phyloP scores from a whole-genome alignment of 2,888 invertebrate species.

The Aphelenchoides bicaudatus region DNA sequence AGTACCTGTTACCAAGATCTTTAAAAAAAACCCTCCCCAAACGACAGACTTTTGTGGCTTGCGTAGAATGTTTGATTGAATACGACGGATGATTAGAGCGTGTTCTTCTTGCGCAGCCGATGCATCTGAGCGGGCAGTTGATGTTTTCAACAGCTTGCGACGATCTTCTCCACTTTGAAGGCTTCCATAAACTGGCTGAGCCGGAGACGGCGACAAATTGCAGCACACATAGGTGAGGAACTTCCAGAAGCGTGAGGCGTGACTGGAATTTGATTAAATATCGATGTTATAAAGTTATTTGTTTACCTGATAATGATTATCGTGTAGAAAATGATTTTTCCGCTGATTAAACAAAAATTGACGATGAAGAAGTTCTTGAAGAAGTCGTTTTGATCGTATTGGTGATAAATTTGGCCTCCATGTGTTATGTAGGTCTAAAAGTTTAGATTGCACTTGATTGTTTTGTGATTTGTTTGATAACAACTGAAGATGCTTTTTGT shows the following conservation, averaged over 20 bases:
- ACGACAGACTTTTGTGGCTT: background rate
- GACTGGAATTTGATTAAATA: background rate
- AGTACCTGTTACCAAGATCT: no score
- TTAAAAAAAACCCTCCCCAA: background rate
- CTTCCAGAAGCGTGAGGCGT: conserved; percentile 3
- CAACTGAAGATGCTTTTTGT: no score
- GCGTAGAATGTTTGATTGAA: background rate
- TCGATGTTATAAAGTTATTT: background rate
- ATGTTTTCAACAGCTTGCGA: background rate
- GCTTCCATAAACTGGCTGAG: background rate
- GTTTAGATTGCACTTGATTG: no score
- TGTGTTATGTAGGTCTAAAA: background rate
- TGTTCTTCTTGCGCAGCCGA: background rate
- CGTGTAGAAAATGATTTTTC: conserved; percentile 4
- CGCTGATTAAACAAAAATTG: background rate
- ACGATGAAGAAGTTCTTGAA: background rate
- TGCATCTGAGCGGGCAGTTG: background rate
- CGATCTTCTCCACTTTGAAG: conserved; percentile 4
- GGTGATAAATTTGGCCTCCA: background rate
- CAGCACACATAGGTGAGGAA: background rate
- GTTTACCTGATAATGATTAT: conserved; percentile 4
- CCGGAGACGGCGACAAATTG: background rate
- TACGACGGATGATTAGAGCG: background rate
- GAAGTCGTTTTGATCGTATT: background rate
- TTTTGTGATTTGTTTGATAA: no score